Evolutionary conservation across 2,797 vertebrate species (phyloP).

Genomic region (Phoeniculus purpureus): DNA sequence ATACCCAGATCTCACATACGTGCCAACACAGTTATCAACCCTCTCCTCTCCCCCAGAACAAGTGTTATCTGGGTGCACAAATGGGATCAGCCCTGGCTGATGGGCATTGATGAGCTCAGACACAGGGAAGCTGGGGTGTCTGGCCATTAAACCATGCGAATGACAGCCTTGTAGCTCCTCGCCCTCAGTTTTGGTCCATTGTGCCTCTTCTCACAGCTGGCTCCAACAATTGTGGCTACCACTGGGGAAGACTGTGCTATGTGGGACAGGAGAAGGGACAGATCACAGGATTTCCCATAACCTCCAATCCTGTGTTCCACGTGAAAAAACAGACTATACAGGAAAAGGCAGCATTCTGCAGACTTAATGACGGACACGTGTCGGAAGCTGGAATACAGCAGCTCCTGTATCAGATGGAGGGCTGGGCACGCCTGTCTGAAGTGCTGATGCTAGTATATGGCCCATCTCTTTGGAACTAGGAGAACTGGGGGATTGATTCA

Average conservation of each 20-base stretch:
- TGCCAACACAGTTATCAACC: neutral
- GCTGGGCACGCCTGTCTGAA: neutral
- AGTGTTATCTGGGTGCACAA: neutral
- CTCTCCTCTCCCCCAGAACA: rapidly evolving
- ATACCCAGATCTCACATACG: neutral
- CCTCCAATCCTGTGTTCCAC: neutral
- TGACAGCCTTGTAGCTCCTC: neutral
- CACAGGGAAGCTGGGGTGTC: rapidly evolving
- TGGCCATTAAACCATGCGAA: neutral
- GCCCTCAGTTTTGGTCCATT: neutral
- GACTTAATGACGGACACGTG: neutral
- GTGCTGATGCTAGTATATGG: neutral
- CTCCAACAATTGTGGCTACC: neutral
- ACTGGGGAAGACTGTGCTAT: neutral
- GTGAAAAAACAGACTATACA: neutral
- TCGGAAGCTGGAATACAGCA: neutral
- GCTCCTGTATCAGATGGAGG: neutral
- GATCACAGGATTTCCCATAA: rapidly evolving
- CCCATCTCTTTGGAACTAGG: neutral
- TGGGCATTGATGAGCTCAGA: neutral
- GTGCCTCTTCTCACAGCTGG: neutral
- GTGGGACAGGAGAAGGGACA: neutral
- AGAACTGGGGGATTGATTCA: neutral
- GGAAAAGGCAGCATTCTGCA: neutral
- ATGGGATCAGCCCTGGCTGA: neutral